A percentile compares a stretch with the other conserved stretches of the same genome.
Conservation (phyloP, 2,888 invertebrate species). For the Cotesia congregata region DNA sequence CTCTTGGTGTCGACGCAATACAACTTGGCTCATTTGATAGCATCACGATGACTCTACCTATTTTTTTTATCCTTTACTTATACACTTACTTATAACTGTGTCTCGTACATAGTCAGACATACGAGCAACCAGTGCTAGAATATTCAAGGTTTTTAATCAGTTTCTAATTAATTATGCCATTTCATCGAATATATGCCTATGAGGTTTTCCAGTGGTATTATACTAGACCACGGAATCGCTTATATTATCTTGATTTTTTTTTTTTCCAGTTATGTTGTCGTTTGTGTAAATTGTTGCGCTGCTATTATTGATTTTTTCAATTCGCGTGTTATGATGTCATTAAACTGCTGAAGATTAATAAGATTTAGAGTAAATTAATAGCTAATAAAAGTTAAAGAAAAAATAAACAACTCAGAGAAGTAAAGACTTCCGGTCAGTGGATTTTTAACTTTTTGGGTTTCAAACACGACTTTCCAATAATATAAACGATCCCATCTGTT, state of each 20-base stretch:
- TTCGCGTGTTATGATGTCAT: conserved; percentile 33
- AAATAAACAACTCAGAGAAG: not conserved
- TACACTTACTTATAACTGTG: not conserved
- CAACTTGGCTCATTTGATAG: conserved; percentile 25
- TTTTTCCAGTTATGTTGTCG: not conserved
- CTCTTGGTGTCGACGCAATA: conserved; percentile 2
- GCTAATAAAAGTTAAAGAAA: not conserved
- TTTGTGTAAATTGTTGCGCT: not conserved
- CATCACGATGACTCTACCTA: conserved; percentile 24
- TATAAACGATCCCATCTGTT: conserved; percentile 38
- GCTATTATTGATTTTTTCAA: conserved; percentile 27
- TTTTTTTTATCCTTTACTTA: not conserved
- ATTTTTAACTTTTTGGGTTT: conserved; percentile 42
- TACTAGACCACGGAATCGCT: not conserved
- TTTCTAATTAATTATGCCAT: conserved; percentile 5
- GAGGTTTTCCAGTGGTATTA: not conserved
- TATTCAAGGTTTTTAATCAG: conserved; percentile 8
- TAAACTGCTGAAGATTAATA: conserved; percentile 27
- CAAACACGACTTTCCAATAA: conserved; percentile 68
- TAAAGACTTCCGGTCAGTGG: conserved; percentile 60
- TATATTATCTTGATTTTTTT: not conserved
- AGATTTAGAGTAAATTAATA: not conserved
- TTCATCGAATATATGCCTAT: conserved; percentile 10
- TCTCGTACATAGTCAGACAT: not conserved
- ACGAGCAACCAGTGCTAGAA: not conserved